Base-by-base conservation (phyloP, 1,140 invertebrate genomes). In the Dendrolimus punctatus region DNA sequence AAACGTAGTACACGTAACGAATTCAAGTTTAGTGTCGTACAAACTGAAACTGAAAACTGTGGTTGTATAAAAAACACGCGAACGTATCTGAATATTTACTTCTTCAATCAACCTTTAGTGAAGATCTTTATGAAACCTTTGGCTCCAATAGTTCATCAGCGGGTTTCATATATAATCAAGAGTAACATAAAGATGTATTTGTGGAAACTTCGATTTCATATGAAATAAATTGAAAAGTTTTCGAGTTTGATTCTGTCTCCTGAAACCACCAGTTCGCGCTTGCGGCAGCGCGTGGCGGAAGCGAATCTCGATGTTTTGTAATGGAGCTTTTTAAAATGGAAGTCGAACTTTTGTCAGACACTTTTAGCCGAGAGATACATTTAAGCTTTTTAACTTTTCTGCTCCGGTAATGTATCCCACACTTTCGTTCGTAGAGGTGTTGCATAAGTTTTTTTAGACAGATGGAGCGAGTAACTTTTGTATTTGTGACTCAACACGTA, bases 341-440 rank as follows among this genome's bases (percentile, higher is more conserved):
- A 86, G 78, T 80, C 83, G 80, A 86, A 86, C 81, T 86, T 86
- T 86, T 86, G 83, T 86, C 81, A 82, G 83, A 85, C 80, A 84
- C 83, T 86, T 86, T 85, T 83, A 85, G 83, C 81, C 80, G 74
- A 72, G 78, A 79, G 81, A 86, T 86, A 86, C 83, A 86, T 86
- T 86, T 86, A 86, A 85, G 83, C 83, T 86, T 86, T 86, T 86
- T 85, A 86, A 86, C 83, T 86, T 86, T 86, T 85, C 83, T 80
- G 83, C 80, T 85, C 80, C 76, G 70, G 80, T 86, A 86, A 86
- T 86, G 80, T 86, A 86, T 83, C 76, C 80, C 70, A 73, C 74
- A 76, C 72, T 76, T 73, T 78, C 68, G 62, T 75, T 71, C 70
- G 72, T 71, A 62, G 60, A 80, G 74, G 76, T 82, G 76, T 74